phyloP scores from a whole-genome alignment of 2,888 invertebrate species.

The Conus canariensis region DNA sequence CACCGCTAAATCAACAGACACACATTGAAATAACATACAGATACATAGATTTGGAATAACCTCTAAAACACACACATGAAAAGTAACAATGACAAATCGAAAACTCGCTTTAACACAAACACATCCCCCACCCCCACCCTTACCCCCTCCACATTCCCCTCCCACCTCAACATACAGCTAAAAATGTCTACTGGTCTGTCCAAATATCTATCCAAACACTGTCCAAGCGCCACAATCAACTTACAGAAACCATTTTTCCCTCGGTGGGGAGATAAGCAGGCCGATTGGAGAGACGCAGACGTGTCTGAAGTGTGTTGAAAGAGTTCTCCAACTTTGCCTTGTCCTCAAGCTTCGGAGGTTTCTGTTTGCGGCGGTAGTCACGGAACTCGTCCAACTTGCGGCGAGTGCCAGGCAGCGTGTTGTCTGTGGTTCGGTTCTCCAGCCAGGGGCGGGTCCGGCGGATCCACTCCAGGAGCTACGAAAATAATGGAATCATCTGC shows the following conservation, averaged over 20 bases:
- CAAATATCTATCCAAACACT: no score
- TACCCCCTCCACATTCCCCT: no score
- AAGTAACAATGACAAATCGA: no score
- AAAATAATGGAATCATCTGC: not conserved
- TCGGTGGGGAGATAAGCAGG: conserved; percentile 99
- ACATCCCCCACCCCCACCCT: no score
- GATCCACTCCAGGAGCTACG: conserved; percentile 97
- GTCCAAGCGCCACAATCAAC: conserved; percentile 73
- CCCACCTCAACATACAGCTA: no score
- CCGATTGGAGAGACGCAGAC: conserved; percentile 97
- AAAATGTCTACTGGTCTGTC: no score
- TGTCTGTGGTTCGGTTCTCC: conserved; percentile 88
- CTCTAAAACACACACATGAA: no score
- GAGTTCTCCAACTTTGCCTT: conserved; percentile 99
- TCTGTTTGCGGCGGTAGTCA: conserved; percentile 98
- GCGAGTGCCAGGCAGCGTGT: conserved; percentile 97
- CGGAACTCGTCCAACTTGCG: conserved; percentile 99
- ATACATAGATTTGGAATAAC: no score
- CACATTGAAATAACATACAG: not conserved
- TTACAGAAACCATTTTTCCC: conserved; percentile 97
- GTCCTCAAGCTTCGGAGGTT: conserved; percentile 99
- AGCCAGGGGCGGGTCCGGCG: conserved; percentile 93
- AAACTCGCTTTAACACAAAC: no score
- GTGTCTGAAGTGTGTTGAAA: conserved; percentile 99
- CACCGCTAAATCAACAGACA: not conserved